phyloP scores from a whole-genome alignment of 2,888 invertebrate genomes.

The Nomada flava region DNA sequence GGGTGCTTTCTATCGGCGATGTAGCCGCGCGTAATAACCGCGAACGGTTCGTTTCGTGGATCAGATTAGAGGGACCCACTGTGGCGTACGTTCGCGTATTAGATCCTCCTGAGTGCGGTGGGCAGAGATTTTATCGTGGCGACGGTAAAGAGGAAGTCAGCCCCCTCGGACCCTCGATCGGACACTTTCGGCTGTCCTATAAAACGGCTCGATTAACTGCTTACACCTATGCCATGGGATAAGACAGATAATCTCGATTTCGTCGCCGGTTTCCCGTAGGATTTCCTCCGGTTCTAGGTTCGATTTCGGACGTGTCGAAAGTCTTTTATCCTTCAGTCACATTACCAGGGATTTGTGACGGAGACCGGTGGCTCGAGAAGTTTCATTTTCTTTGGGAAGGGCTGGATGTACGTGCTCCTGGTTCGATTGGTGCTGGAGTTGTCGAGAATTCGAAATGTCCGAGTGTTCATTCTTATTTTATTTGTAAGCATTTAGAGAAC shows the following conservation, averaged over 20 bases:
- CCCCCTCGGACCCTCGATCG: slow-evolving; percentile 58
- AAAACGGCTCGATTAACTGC: slow-evolving; percentile 69
- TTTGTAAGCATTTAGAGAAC: no score
- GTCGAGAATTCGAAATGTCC: no score
- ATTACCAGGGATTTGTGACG: slow-evolving; percentile 11
- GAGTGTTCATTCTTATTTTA: no score
- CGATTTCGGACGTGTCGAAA: neutral
- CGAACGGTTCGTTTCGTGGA: slow-evolving; percentile 75
- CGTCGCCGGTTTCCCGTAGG: slow-evolving; percentile 25
- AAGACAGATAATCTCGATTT: slow-evolving; percentile 43
- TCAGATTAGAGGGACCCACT: slow-evolving; percentile 75
- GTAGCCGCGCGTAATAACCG: slow-evolving; percentile 74
- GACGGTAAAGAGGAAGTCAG: slow-evolving; percentile 67
- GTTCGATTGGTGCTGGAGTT: neutral
- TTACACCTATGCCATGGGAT: slow-evolving; percentile 49
- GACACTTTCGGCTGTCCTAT: slow-evolving; percentile 62
- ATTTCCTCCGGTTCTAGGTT: neutral
- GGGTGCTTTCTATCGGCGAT: slow-evolving; percentile 58
- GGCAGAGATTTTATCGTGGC: slow-evolving; percentile 67
- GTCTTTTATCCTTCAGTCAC: slow-evolving; percentile 31
- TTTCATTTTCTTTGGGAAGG: neutral
- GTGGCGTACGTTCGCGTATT: slow-evolving; percentile 68
- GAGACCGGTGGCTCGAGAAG: neutral
- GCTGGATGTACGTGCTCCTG: neutral
- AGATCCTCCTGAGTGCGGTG: slow-evolving; percentile 68